Evolutionary conservation across 2,888 invertebrate genomes (phyloP), one percentile per base, ranked within the genome.

Genomic region (Salticus scenicus): DNA sequence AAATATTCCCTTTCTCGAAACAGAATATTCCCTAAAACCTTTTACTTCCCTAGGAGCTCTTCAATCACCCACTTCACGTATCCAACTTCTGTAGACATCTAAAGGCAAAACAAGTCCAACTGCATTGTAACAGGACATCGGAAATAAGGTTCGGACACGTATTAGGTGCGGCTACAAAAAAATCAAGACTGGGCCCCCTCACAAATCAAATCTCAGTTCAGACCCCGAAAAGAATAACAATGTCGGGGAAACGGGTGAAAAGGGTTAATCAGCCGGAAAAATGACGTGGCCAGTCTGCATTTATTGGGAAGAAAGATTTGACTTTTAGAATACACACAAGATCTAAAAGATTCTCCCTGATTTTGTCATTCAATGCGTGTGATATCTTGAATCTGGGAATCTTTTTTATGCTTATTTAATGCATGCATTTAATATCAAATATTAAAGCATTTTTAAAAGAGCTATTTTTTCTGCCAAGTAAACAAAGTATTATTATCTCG

Each of bases 211-310:
- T 81, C 81, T 74, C 47, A n/a, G 30, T 28, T 63, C 57, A 51
- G 51, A 28, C 33, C 27, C 42, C 30, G 70, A 41, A 31, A 63
- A 42, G 82, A 82, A 82, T 82, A 82, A 67, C 64, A 82, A 81
- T 82, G 10, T 10, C 20, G 69, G 69, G 42, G 70, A 66, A 20
- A 31, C 30, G 69, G 41, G 24, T 20, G 63, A 78, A 83, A 76
- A 66, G 83, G 83, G 77, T 81, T 75, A 70, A 81, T 75, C 81
- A 81, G 81, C 37, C 81, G 70, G 57, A 75, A 81, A 81, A 81
- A 75, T 76, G 72, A 84, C 76, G 76, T 72, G 72, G 72, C 71
- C 31, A 57, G 57, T 57, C 57, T 24, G 24, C 24, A 10, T 47
- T 47, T 47, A 17, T n/a, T 2, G 47, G 2, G 10, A 47, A 17